Evolutionary conservation across 2,797 vertebrate genomes (phyloP), one percentile per base, ranked within the genome.

Genomic region (Amphiprion clarkii): DNA sequence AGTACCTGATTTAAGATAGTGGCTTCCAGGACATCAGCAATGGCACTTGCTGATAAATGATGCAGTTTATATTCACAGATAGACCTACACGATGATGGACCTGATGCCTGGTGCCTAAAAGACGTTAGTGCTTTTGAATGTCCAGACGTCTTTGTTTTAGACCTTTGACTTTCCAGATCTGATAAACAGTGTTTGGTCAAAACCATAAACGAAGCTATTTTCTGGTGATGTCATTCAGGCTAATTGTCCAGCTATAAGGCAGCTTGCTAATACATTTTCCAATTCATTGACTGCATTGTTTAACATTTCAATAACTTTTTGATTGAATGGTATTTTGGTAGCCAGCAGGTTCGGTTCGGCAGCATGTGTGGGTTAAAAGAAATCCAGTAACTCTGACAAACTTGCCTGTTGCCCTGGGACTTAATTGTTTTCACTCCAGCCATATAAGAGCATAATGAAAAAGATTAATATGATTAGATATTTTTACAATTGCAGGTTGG

Each of bases 1-100:
- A 65, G 63, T 55, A 76, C 82, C 78, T 69, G 70, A 86, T 86
- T 80, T 74, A 69, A 80, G 52, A 66, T 55, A 49, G 27, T 48
- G 44, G 48, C 23, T 11, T 42, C 67, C 55, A 39, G 65, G 51
- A 69, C 8, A 16, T 67, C 71, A 66, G 58, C 33, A 69, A 55
- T 62, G 40, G 19, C 58, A 33, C 56, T 27, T 2, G 11, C 46
- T 78, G 70, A 83, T 73, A 65, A 72, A 82, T 65, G 52, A 56
- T 44, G 74, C 67, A 68, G 33, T 75, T 65, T 57, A 69, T 53
- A 48, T 23, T 27, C 48, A 44, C 31, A 59, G 14, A 74, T 16
- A 74, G 72, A 79, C 82, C 82, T 70, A 81, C 29, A 31, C 75
- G 51, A 71, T 67, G 53, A 80, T 27, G 69, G 53, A 67, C 16